These are phyloP conservation scores for Palloptera scutellata DNA, from an alignment of 2,888 invertebrate genomes.

Conservation along the genomic window DNA sequence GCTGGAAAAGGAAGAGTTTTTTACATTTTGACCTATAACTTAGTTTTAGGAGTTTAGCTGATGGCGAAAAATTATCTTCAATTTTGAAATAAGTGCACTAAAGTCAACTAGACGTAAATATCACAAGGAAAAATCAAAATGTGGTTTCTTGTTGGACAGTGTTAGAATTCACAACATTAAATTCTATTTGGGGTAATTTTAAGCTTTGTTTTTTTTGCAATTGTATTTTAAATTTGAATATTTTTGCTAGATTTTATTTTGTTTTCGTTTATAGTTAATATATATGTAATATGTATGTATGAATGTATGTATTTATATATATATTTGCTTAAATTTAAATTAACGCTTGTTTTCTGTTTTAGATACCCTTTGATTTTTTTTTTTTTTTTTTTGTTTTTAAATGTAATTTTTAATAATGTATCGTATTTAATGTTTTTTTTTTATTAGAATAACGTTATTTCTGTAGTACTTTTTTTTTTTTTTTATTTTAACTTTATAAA, in stretches of 20 bases:
- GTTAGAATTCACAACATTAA: too few species aligned
- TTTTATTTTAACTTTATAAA: constrained; percentile 21
- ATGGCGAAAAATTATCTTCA: too few species aligned
- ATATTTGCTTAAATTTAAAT: constrained; percentile 16
- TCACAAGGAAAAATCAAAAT: too few species aligned
- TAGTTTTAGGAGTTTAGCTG: too few species aligned
- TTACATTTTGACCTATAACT: too few species aligned
- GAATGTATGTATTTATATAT: constrained; percentile 10
- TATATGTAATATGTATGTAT: constrained; percentile 16
- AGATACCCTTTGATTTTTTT: constrained; percentile 25
- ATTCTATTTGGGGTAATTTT: constrained; percentile 5
- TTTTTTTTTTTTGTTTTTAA: constrained; percentile 16
- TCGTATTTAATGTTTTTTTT: constrained; percentile 3
- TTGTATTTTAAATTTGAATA: constrained; percentile 2
- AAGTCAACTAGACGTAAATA: too few species aligned
- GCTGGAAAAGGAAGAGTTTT: too few species aligned
- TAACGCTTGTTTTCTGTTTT: not conserved
- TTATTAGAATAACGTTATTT: too few species aligned
- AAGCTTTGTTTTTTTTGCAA: not conserved
- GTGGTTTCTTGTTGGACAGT: too few species aligned
- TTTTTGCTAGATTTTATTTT: not conserved
- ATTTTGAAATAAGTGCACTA: too few species aligned
- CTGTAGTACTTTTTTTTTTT: constrained; percentile 24
- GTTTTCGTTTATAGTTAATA: constrained; percentile 31
- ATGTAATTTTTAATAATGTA: not conserved